A percentile compares a stretch with the other conserved stretches of the same genome.
phyloP scores from a whole-genome alignment of 53 echinoderm and acorn worm genomes.

The Temnopleurus reevesii region DNA sequence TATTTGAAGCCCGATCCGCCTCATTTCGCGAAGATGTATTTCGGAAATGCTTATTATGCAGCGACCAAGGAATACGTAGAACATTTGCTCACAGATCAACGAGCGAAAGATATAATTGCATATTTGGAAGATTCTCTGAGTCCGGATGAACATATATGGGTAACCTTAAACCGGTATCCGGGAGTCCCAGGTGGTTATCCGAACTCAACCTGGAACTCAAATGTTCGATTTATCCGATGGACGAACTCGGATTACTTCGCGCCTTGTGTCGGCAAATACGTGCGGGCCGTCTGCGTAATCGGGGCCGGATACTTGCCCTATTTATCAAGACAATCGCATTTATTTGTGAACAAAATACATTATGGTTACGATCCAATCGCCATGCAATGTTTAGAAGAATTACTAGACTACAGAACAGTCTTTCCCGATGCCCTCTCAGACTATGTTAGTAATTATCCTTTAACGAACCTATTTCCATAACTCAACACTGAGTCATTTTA shows the following conservation, averaged over 20 bases:
- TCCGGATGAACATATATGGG: conserved; percentile 73
- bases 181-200: conserved; percentile 68
- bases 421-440: conserved; percentile 61
- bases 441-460: conserved; percentile 60
- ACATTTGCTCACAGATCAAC: conserved; percentile 39
- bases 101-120: conserved; percentile 50
- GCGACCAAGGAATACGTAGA: conserved; percentile 58
- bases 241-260: not conserved
- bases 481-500: too few species aligned
- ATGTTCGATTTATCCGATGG: conserved; percentile 45
- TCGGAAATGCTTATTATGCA: conserved; percentile 66
- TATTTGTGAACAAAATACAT: conserved; percentile 76
- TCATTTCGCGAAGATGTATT: conserved; percentile 65
- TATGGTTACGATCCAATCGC: conserved; percentile 71
- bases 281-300: conserved; percentile 65
- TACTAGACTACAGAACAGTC: conserved; percentile 70
- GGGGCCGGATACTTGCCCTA: conserved; percentile 61
- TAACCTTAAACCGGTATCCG: conserved; percentile 62
- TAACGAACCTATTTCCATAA: conserved; percentile 58
- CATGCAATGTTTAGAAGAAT: conserved; percentile 88
- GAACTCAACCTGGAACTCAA: conserved; percentile 21
- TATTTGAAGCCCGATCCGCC: conserved; percentile 57
- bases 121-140: conserved; percentile 60
- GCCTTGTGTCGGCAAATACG: conserved; percentile 67
- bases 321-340: conserved; percentile 44